These are phyloP conservation scores for Drosophila bifasciata DNA, from an alignment of 1,140 invertebrate species.

Conservation along the genomic window DNA sequence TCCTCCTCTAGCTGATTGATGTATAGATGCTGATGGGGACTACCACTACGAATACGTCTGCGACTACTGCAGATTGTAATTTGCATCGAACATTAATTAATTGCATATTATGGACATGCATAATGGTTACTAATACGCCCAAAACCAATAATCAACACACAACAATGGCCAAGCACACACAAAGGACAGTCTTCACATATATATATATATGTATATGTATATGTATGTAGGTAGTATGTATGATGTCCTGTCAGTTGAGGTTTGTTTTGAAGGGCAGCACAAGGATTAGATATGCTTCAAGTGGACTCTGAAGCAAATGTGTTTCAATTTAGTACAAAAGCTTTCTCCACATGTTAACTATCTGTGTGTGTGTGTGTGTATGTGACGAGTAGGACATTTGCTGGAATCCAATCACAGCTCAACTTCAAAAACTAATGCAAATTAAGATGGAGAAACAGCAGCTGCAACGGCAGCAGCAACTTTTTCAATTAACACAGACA, in stretches of 20 bases:
- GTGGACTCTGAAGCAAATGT: conserved; percentile 31
- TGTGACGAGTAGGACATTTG: conserved; percentile 34
- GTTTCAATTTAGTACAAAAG: conserved; percentile 20
- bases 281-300: conserved; percentile 59
- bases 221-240: too few relatives aligned
- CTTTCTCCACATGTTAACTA: conserved; percentile 12
- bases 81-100: conserved; percentile 81
- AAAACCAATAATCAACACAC: conserved; percentile 75
- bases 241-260: conserved; percentile 10
- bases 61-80: conserved; percentile 61
- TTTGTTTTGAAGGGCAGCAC: conserved; percentile 42
- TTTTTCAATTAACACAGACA: conserved; percentile 76
- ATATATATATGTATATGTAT: too few relatives aligned
- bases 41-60: neutral
- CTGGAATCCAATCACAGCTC: conserved; percentile 31
- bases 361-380: conserved; percentile 5
- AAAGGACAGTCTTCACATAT: conserved; percentile 21
- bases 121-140: conserved; percentile 46
- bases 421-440: conserved; percentile 48
- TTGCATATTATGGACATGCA: conserved; percentile 65
- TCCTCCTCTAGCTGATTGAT: conserved; percentile 13
- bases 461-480: conserved; percentile 59
- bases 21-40: conserved; percentile 3
- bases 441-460: conserved; percentile 30
- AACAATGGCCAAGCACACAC: conserved; percentile 64